These are phyloP conservation scores for Megaleporinus macrocephalus DNA, from an alignment of 2,113 vertebrate genomes.

Conservation along the genomic window DNA sequence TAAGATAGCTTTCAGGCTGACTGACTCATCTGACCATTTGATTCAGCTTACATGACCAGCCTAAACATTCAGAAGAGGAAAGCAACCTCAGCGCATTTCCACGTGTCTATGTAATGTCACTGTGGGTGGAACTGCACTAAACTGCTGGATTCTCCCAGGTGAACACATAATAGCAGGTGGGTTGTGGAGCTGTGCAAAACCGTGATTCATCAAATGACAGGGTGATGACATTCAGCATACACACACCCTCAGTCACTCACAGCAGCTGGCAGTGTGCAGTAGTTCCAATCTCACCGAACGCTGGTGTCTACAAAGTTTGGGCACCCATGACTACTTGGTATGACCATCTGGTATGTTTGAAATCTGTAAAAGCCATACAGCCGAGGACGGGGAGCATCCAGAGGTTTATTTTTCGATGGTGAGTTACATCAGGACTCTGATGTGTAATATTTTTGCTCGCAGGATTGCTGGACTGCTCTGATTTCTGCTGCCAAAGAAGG, in stretches of 20 bases:
- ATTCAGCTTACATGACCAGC: neutral
- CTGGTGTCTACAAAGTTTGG: slow-evolving; percentile 18
- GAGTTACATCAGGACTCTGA: neutral
- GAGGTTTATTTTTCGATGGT: neutral
- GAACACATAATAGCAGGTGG: slow-evolving; percentile 52
- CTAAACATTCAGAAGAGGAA: neutral
- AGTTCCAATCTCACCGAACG: slow-evolving; percentile 11
- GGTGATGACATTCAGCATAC: slow-evolving; percentile 41
- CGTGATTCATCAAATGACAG: slow-evolving; percentile 54
- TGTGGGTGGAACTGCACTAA: slow-evolving; percentile 39
- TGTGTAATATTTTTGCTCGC: slow-evolving; percentile 35
- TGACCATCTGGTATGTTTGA: slow-evolving; percentile 73
- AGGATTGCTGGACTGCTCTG: slow-evolving; percentile 99
- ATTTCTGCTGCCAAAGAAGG: slow-evolving; percentile 96
- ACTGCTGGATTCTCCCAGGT: slow-evolving; percentile 40
- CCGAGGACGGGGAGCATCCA: neutral
- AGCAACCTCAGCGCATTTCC: slow-evolving; percentile 1
- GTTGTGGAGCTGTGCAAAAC: slow-evolving; percentile 24
- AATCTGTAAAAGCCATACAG: neutral
- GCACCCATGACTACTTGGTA: slow-evolving; percentile 77
- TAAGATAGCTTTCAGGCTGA: neutral
- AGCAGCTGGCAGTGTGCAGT: slow-evolving; percentile 14
- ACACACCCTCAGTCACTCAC: slow-evolving; percentile 33
- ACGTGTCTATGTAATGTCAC: slow-evolving; percentile 11
- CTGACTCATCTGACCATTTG: neutral